Evolutionary conservation across 2,888 invertebrate species (phyloP).

Genomic region (Syrphus vitripennis): DNA sequence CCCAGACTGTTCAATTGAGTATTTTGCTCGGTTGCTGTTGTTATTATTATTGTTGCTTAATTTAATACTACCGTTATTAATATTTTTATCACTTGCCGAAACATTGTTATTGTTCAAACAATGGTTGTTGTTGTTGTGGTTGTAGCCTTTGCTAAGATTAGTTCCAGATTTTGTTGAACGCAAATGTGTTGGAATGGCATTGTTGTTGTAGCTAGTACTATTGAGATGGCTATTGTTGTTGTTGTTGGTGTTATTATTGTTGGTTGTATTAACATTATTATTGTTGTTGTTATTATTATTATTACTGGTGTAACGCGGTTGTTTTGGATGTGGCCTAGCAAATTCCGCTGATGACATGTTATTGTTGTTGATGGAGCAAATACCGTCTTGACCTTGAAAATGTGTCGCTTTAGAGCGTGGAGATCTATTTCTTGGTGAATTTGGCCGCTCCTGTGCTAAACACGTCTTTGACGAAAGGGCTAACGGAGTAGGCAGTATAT

Average conservation of each 20-base stretch:
- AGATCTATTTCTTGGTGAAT: constrained; percentile 67
- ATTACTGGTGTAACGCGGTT: constrained; percentile 71
- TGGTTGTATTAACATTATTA: constrained; percentile 62
- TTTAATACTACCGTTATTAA: constrained; percentile 46
- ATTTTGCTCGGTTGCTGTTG: constrained; percentile 55
- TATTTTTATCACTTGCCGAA: constrained; percentile 51
- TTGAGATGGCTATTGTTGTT: constrained; percentile 58
- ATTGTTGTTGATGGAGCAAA: constrained; percentile 63
- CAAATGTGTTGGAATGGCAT: constrained; percentile 73
- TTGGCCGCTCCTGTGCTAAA: constrained; percentile 69
- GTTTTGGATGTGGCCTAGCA: constrained; percentile 75
- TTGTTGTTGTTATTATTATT: constrained; percentile 24
- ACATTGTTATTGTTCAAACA: constrained; percentile 51
- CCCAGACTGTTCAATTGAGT: constrained; percentile 73
- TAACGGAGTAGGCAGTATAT: constrained; percentile 55
- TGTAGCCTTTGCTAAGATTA: constrained; percentile 48
- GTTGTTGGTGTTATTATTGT: constrained; percentile 58
- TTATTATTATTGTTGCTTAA: constrained; percentile 37
- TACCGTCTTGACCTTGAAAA: constrained; percentile 70
- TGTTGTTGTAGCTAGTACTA: constrained; percentile 60
- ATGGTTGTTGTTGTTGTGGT: constrained; percentile 49
- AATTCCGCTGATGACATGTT: constrained; percentile 75
- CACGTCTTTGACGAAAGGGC: constrained; percentile 57
- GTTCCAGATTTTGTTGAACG: constrained; percentile 63
- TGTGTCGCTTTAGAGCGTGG: constrained; percentile 61